These are phyloP conservation scores for Bathynomus jamesi DNA, from an alignment of 1,140 invertebrate genomes.

Conservation along the genomic window DNA sequence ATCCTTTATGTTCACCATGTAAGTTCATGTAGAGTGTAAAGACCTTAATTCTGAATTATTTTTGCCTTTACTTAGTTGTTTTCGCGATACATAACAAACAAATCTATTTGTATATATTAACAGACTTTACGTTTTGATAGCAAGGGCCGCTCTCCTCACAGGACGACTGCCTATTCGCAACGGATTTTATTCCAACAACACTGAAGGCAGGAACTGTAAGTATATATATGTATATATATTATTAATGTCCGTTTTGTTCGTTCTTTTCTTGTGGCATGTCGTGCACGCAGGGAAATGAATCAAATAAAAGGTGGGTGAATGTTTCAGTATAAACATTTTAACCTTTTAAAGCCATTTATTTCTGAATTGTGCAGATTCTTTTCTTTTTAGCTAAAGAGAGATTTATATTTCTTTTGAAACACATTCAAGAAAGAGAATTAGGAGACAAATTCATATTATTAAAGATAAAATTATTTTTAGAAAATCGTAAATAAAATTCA, in stretches of 20 bases:
- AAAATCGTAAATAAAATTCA: no score
- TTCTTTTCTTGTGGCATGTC: background rate
- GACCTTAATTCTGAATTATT: no score
- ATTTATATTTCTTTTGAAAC: no score
- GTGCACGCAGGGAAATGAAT: background rate
- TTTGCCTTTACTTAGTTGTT: no score
- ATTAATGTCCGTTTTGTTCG: background rate
- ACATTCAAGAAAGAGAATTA: no score
- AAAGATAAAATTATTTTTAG: no score
- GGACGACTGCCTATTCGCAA: conserved; percentile 49
- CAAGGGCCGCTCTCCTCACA: conserved; percentile 46
- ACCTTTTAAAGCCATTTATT: no score
- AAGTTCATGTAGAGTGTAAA: conserved; percentile 26
- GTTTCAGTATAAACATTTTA: no score
- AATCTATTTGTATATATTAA: background rate
- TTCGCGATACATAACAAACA: conserved; percentile 7
- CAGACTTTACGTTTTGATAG: conserved; percentile 37
- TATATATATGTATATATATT: background rate
- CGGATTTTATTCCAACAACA: conserved; percentile 49
- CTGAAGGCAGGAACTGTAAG: conserved; percentile 47
- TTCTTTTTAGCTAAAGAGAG: no score
- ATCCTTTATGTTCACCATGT: conserved; percentile 49
- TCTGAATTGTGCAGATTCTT: no score
- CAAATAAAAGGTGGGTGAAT: background rate
- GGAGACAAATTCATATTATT: no score